Base-by-base conservation (phyloP, 2,888 invertebrate genomes). In the Cheilosia scutellata region DNA sequence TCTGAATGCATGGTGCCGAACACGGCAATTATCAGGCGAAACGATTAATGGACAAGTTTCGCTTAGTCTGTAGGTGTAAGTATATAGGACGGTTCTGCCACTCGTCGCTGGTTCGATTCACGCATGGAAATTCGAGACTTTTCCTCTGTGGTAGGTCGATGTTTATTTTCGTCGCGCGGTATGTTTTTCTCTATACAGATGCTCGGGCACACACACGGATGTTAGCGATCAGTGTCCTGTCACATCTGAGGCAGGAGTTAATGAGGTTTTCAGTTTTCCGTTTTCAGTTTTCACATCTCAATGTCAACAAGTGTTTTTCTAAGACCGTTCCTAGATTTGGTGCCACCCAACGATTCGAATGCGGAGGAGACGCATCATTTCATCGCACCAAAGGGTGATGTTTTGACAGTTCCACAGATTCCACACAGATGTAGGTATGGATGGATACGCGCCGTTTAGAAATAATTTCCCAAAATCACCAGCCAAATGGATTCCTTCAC, bases 21-120 rank as follows among this genome's bases (percentile, higher is more conserved):
- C 86, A 86, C 60, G 80, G 82, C 86, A 86, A 82, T 86, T 86
- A 86, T 86, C 86, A 82, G 86, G 72, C 47, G 57, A 68, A 65
- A 66, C 82, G 86, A 86, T 86, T 86, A 86, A 80, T 80, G 86
- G 72, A 86, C 86, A 86, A 86, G 82, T 71, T 82, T 72, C 75
- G 82, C 86, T 86, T 75, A 80, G 75, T 66, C 58, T 25, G 16
- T 31, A 31, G 31, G 31, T 53, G 62, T 31, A 31, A 2, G 40
- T 57, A 49, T 63, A 9, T 58, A 33, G 42, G 47, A 20, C 37
- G 13, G 44, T 25, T 55, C 53, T 57, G 65, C 65, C 65, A 77
- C 65, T 63, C 60, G 5, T 47, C n/a, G 53, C 7, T 58, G 31
- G 57, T 72, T 62, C 62, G 47, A 58, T 47, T 51, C 44, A 27